Evolutionary conservation across 2,888 invertebrate species (phyloP).

Genomic region (Hedya salicella): DNA sequence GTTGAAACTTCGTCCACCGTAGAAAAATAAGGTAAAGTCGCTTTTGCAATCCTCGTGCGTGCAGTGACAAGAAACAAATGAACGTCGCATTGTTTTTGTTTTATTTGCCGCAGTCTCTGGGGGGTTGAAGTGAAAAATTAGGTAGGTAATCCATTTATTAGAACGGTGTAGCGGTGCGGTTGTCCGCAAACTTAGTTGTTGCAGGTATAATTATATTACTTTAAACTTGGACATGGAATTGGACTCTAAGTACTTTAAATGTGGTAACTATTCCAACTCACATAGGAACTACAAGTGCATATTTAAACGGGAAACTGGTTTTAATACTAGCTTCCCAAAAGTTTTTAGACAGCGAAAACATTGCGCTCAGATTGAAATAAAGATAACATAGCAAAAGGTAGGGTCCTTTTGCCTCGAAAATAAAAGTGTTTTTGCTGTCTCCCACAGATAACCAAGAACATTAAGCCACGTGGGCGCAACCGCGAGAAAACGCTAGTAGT

Average conservation of each 20-base stretch:
- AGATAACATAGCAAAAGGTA: too few species aligned
- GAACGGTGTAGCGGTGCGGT: slow-evolving; percentile 29
- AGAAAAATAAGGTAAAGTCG: not conserved
- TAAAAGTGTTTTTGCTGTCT: too few species aligned
- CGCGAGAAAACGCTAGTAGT: too few species aligned
- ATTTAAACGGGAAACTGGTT: too few species aligned
- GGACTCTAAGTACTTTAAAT: slow-evolving; percentile 17
- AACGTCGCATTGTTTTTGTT: slow-evolving; percentile 50
- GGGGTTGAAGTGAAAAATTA: slow-evolving; percentile 43
- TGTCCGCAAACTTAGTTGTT: slow-evolving; percentile 27
- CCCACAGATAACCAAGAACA: too few species aligned
- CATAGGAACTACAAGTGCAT: not conserved
- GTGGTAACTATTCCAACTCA: not conserved
- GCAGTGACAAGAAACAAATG: slow-evolving; percentile 68
- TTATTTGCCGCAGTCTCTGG: slow-evolving; percentile 41
- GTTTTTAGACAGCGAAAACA: too few species aligned
- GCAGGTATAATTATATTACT: slow-evolving; percentile 33
- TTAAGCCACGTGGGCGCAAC: too few species aligned
- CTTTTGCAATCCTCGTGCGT: slow-evolving; percentile 41
- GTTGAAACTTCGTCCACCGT: not conserved
- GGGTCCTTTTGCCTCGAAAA: too few species aligned
- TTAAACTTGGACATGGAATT: slow-evolving; percentile 20
- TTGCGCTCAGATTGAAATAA: too few species aligned
- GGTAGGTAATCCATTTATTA: slow-evolving; percentile 42
- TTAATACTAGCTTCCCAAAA: too few species aligned